phyloP scores from a whole-genome alignment of 1,140 invertebrate genomes.

The Scylla paramamosain region DNA sequence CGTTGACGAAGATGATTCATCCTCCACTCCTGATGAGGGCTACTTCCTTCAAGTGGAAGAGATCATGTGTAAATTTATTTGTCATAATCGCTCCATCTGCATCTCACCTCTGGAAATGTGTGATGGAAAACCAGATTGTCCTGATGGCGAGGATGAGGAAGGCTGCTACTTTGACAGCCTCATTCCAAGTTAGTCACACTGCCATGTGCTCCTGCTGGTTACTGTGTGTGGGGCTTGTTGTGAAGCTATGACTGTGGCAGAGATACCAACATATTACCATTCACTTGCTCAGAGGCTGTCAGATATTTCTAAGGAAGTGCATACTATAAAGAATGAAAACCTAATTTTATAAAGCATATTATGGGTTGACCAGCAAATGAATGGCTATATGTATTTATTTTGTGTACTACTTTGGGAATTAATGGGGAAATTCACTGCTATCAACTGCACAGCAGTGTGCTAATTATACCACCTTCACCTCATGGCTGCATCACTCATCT shows the following conservation, averaged over 20 bases:
- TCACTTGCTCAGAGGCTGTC: too few species aligned
- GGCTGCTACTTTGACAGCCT: conserved; percentile 83
- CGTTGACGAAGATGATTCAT: conserved; percentile 44
- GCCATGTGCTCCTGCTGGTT: neutral
- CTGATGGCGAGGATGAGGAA: conserved; percentile 94
- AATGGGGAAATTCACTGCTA: too few species aligned
- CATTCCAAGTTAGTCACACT: conserved; percentile 54
- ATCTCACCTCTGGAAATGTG: conserved; percentile 80
- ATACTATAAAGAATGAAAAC: too few species aligned
- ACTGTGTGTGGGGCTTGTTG: neutral
- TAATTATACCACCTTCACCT: too few species aligned
- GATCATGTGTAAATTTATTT: conserved; percentile 49
- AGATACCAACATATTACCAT: too few species aligned
- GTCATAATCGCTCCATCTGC: conserved; percentile 36
- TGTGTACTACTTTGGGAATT: too few species aligned
- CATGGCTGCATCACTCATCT: too few species aligned
- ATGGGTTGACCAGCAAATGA: too few species aligned
- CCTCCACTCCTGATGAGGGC: conserved; percentile 62
- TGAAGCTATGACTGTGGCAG: neutral
- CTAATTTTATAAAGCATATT: too few species aligned
- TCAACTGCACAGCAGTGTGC: too few species aligned
- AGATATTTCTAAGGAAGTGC: too few species aligned
- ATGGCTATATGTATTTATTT: too few species aligned
- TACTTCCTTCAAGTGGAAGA: conserved; percentile 43
- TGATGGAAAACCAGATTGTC: conserved; percentile 93